Conservation (phyloP, 1,140 invertebrate species). For the Periplaneta americana region DNA sequence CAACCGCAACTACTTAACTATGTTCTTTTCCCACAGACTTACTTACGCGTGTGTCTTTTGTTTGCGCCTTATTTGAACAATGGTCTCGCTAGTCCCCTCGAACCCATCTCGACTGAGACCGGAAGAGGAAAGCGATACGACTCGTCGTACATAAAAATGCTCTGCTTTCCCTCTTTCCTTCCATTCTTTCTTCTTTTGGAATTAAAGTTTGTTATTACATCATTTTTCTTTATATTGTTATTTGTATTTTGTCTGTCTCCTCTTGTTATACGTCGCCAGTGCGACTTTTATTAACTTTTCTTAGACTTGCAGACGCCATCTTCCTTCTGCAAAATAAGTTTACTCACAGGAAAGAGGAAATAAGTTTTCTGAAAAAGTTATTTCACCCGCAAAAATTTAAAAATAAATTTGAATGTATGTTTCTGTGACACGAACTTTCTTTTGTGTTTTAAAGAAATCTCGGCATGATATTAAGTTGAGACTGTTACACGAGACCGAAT, state of each 20-base stretch:
- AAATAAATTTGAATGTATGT: neutral
- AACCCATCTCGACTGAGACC: neutral
- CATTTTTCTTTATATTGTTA: neutral
- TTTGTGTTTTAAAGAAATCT: neutral
- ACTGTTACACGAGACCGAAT: too few relatives aligned
- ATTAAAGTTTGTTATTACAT: neutral
- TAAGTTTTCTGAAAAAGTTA: neutral
- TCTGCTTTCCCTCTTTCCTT: neutral
- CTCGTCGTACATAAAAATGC: neutral
- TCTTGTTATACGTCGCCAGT: neutral
- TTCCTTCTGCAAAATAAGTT: neutral
- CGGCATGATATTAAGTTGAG: neutral
- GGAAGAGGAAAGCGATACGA: neutral
- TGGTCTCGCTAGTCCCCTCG: neutral
- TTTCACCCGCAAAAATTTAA: neutral
- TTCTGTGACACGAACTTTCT: neutral
- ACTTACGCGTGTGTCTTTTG: neutral
- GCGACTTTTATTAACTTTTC: neutral
- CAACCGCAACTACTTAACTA: neutral
- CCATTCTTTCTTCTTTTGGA: neutral
- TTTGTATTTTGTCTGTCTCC: neutral
- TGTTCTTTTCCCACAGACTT: neutral
- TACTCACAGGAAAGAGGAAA: neutral
- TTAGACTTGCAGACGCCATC: neutral
- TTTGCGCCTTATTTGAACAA: neutral